Conservation (phyloP, 2,113 vertebrate species). For the Mormoops blainvillei region DNA sequence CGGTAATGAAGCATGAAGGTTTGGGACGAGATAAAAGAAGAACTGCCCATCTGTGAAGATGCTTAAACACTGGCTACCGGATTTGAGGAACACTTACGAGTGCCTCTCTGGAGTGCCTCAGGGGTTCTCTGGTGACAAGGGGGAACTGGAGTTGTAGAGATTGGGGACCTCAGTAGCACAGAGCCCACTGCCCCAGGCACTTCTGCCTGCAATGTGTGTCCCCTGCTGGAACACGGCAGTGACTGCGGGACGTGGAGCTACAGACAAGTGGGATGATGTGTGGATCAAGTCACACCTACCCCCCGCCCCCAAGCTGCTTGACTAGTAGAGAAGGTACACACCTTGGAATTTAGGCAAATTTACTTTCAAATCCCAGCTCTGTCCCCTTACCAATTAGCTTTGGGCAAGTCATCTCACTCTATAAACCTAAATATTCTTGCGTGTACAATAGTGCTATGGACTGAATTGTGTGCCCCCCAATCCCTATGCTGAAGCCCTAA, state of each 20-base stretch:
- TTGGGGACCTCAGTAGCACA: neutral
- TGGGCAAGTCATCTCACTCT: too few species aligned
- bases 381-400: neutral
- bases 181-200: accelerated
- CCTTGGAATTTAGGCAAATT: neutral
- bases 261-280: neutral
- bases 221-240: accelerated
- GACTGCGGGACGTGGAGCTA: accelerated
- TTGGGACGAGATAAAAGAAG: neutral
- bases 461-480: too few species aligned
- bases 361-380: neutral
- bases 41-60: neutral
- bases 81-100: accelerated
- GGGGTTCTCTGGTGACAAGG: neutral
- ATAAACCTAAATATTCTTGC: neutral
- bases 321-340: neutral
- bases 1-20: neutral
- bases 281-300: neutral
- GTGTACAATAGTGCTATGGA: accelerated
- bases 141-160: neutral
- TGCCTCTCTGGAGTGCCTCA: neutral
- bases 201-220: accelerated
- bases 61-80: neutral
- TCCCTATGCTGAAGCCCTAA: neutral
- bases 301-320: too few species aligned